Evolutionary conservation across 2,113 vertebrate species (phyloP).

Genomic region (Octodon degus): DNA sequence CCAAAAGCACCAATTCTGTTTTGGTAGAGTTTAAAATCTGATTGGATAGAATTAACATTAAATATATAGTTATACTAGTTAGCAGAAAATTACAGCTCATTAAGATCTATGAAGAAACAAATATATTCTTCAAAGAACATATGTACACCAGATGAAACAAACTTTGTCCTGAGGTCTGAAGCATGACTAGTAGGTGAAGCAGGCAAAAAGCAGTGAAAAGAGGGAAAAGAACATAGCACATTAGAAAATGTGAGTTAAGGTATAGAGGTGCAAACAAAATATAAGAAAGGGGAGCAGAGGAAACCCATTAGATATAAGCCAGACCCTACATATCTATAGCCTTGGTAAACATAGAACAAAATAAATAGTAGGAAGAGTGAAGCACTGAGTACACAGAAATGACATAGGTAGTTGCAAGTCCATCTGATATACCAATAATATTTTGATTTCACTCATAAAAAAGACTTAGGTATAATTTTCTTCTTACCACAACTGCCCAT

Average conservation of each 20-base stretch:
- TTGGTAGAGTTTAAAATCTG: not conserved
- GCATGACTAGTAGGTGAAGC: not conserved
- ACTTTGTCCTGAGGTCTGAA: not conserved
- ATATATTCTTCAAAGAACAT: not conserved
- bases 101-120: not conserved
- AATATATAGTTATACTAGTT: not conserved
- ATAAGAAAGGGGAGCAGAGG: not conserved
- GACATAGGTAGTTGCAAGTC: not conserved
- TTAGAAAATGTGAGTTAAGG: not conserved
- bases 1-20: not conserved
- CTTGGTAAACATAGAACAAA: not conserved
- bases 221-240: accelerated
- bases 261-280: not conserved
- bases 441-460: not conserved
- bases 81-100: not conserved
- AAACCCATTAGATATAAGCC: not conserved
- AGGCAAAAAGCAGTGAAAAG: not conserved
- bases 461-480: not conserved
- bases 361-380: not conserved
- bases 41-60: not conserved
- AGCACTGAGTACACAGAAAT: not conserved
- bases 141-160: not conserved
- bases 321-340: not conserved
- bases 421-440: not conserved
- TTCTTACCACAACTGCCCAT: accelerated